Conservation (phyloP, 2,113 vertebrate genomes). For the Brachionichthys hirsutus region DNA sequence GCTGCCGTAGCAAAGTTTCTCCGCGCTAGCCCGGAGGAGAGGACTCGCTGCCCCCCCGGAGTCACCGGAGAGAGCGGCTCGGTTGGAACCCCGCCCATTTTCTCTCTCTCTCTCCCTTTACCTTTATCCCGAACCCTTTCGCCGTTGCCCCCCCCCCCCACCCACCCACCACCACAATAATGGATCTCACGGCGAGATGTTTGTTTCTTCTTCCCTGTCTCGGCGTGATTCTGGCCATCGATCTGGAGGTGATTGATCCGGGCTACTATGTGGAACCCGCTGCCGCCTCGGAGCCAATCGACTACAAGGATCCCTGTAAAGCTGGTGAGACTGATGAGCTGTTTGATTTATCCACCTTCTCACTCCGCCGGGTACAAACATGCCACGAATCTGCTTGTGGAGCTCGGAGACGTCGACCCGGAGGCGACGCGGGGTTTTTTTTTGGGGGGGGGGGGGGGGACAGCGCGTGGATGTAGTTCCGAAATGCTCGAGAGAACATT, state of each 20-base stretch:
- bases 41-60: slow-evolving; percentile 64
- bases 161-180: slow-evolving; percentile 74
- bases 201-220: slow-evolving; percentile 70
- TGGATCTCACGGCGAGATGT: slow-evolving; percentile 77
- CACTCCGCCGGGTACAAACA: slow-evolving; percentile 50
- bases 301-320: slow-evolving; percentile 82
- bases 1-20: slow-evolving; percentile 70
- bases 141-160: slow-evolving; percentile 64
- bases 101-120: slow-evolving; percentile 56
- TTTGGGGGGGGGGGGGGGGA: slow-evolving; percentile 65
- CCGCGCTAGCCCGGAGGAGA: slow-evolving; percentile 57
- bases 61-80: slow-evolving; percentile 75
- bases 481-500: slow-evolving; percentile 46
- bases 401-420: slow-evolving; percentile 19
- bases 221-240: slow-evolving; percentile 68
- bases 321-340: slow-evolving; percentile 69
- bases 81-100: slow-evolving; percentile 81
- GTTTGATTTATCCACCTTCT: slow-evolving; percentile 40
- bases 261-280: slow-evolving; percentile 73
- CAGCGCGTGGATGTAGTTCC: slow-evolving; percentile 62
- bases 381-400: slow-evolving; percentile 67
- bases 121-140: slow-evolving; percentile 74
- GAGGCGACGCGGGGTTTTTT: slow-evolving; percentile 28
- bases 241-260: slow-evolving; percentile 74
- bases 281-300: slow-evolving; percentile 76